These are phyloP conservation scores for Mareca penelope DNA, from an alignment of 2,797 vertebrate species.

Conservation along the genomic window DNA sequence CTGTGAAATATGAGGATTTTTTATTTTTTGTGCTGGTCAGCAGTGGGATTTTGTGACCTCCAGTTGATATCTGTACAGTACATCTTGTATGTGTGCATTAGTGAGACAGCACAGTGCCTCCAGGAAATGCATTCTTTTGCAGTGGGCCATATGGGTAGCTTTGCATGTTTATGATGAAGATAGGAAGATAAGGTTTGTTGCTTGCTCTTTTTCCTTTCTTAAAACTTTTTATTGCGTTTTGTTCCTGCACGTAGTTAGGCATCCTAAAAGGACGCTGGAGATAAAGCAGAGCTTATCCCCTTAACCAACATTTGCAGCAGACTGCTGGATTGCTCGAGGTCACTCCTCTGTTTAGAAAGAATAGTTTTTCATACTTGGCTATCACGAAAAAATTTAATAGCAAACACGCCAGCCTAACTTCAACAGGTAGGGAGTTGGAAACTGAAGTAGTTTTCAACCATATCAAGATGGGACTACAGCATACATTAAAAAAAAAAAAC, in stretches of 20 bases:
- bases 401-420: not conserved
- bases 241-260: not conserved
- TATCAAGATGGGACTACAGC: not conserved
- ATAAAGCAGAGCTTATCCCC: constrained; percentile 9
- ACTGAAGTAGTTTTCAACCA: not conserved
- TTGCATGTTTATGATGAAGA: constrained; percentile 59
- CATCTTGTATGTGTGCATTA: constrained; percentile 13
- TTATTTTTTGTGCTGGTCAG: not conserved
- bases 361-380: not conserved
- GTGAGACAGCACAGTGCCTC: constrained; percentile 41
- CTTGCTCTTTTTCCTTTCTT: constrained; percentile 24
- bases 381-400: not conserved
- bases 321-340: not conserved
- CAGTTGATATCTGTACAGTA: constrained; percentile 31
- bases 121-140: constrained; percentile 68
- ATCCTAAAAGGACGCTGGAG: not conserved
- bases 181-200: constrained; percentile 56
- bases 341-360: not conserved
- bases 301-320: not conserved
- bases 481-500: not conserved
- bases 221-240: constrained; percentile 30
- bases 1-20: not conserved
- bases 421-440: not conserved
- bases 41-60: constrained; percentile 53
- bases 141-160: constrained; percentile 57